These are phyloP conservation scores for human DNA, from an alignment of 2,113 vertebrate species.

Conservation along the genomic window GRCh38 chr4:15895501-15896000, in stretches of 20 bases:
- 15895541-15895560: not conserved
- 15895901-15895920: not conserved
- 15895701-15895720: fast-evolving
- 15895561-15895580: not conserved
- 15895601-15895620: not conserved
- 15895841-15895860: not conserved
- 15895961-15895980: not conserved
- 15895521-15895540: not conserved
- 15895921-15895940: not conserved
- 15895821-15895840: not conserved
- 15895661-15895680: not conserved
- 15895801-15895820: not conserved
- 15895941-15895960: not conserved
- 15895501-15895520: not conserved
- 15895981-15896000: no score
- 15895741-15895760: not conserved
- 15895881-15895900: not conserved
- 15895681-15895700: not conserved
- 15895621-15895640: fast-evolving
- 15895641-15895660: not conserved
- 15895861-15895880: no score
- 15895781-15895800: not conserved
- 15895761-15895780: fast-evolving
- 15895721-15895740: not conserved
- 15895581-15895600: not conserved